Evolutionary conservation across 2,888 invertebrate genomes (phyloP), one percentile per base, ranked within the genome.

Genomic region (Rhagonycha lutea): DNA sequence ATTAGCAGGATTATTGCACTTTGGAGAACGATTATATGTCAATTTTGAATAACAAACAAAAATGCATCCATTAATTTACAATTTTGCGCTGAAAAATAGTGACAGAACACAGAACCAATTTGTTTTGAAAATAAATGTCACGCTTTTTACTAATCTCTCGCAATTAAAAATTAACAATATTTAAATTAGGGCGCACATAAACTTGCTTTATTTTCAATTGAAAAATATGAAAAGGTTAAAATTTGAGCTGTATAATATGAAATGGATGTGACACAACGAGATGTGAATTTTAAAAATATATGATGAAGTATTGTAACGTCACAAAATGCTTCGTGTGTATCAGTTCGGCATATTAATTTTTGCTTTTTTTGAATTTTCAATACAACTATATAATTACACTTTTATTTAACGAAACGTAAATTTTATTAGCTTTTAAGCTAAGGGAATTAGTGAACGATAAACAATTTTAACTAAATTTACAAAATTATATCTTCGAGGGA

Each of bases 1-100:
- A 76, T 76, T 76, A 72, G 68, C 32, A 28, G 65, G 47, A 65
- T 73, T 76, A 70, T 75, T 75, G 69, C 72, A 69, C 73, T 76
- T 72, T 69, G 32, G 67, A 72, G 77, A 75, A 70, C 75, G 74
- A 72, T 67, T 65, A 65, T 65, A 10, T 61, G 24, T 62, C 67
- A 71, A 68, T 62, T 69, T 18, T 60, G 67, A 60, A 63, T 47
- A 18, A 65, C 24, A 60, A 28, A 61, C 18, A 72, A 18, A 68
- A 69, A 68, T 32, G 63, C 24, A 61, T 62, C 32, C 28, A 23
- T 23, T 23, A 14, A 68, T 68, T n/a, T 68, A 12, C 18, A 68
- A 68, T 68, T 62, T 10, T 62, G 12, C 12, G 4, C 18, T 62
- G 23, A 65, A 65, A 65, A 65, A 62, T 23, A 18, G 3, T 18